A percentile compares a stretch with the other conserved stretches of the same genome.
These are phyloP conservation scores for Hyla sarda DNA, from an alignment of 2,113 vertebrate species.

Conservation along the genomic window DNA sequence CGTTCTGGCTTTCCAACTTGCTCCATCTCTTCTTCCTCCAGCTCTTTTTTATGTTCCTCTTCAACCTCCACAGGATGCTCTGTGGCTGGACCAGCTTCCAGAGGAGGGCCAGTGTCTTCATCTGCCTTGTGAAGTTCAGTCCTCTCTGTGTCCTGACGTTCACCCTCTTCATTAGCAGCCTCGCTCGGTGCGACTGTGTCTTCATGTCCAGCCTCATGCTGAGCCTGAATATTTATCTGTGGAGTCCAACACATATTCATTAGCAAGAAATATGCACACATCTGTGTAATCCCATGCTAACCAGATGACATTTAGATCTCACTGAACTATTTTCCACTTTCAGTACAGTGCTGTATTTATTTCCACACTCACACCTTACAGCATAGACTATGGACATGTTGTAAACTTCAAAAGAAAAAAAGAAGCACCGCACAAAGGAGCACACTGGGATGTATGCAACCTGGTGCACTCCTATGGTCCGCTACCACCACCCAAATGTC, in stretches of 20 bases:
- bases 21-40: slow-evolving; percentile 88
- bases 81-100: slow-evolving; percentile 60
- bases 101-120: slow-evolving; percentile 53
- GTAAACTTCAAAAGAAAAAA: too few relatives aligned
- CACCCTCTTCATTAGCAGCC: slow-evolving; percentile 38
- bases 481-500: too few relatives aligned
- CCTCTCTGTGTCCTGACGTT: slow-evolving; percentile 9
- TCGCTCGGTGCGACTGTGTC: neutral
- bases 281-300: neutral
- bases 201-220: slow-evolving; percentile 20
- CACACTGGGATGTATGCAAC: too few relatives aligned
- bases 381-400: neutral
- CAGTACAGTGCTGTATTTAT: neutral
- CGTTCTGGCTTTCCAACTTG: slow-evolving; percentile 84
- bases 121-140: slow-evolving; percentile 42
- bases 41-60: slow-evolving; percentile 78
- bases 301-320: neutral
- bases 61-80: slow-evolving; percentile 69
- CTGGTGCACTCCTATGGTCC: too few relatives aligned
- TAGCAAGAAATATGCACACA: slow-evolving; percentile 14
- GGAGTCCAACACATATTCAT: neutral
- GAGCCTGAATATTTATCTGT: slow-evolving; percentile 29
- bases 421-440: too few relatives aligned
- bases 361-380: neutral
- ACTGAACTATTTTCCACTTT: neutral